Conservation (phyloP, 2,113 vertebrate genomes). For the Turnix velox region DNA sequence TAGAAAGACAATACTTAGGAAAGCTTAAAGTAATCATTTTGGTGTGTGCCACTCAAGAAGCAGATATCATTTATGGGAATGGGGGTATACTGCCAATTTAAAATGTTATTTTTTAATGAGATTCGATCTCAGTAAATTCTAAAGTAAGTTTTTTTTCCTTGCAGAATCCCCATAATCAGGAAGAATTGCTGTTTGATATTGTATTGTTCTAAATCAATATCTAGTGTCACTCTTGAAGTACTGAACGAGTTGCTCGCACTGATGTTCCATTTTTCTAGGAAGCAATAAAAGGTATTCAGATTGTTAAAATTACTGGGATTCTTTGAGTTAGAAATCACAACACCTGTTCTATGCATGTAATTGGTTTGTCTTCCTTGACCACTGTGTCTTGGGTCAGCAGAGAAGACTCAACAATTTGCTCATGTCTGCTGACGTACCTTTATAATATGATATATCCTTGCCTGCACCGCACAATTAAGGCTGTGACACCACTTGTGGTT, state of each 20-base stretch:
- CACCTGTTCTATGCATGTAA: not conserved
- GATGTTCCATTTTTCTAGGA: not conserved
- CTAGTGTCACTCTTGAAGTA: not conserved
- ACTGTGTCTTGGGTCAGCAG: accelerated
- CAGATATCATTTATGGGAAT: not conserved
- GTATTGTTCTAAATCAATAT: not conserved
- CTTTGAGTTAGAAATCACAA: not conserved
- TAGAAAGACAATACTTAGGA: not conserved
- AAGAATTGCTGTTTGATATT: not conserved
- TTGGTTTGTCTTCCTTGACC: not conserved
- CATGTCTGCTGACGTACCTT: not conserved
- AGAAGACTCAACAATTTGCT: not conserved
- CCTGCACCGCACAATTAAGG: not conserved
- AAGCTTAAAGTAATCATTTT: not conserved
- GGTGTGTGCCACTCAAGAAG: not conserved
- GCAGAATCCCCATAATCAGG: no score
- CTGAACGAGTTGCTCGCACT: not conserved
- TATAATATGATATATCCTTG: not conserved
- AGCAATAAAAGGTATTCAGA: not conserved
- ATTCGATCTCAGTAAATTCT: not conserved
- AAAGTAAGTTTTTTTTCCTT: not conserved
- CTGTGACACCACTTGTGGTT: not conserved
- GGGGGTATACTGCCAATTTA: not conserved
- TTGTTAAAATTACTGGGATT: not conserved
- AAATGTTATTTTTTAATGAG: not conserved